These are phyloP conservation scores for Anthonomus grandis DNA, from an alignment of 1,140 invertebrate genomes.

Conservation along the genomic window DNA sequence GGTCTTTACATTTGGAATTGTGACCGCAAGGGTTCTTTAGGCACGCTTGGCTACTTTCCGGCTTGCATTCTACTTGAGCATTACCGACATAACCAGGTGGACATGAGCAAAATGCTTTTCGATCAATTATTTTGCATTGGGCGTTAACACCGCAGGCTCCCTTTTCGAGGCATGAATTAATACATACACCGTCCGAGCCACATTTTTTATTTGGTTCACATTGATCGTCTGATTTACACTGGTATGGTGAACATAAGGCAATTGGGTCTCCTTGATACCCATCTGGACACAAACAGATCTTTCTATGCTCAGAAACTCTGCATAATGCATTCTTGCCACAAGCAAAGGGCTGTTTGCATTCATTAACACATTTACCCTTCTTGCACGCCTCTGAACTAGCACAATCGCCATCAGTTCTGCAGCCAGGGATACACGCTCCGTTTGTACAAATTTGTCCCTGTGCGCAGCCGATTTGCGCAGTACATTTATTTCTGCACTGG, in stretches of 20 bases:
- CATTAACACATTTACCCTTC: slow-evolving; percentile 71
- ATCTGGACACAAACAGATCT: slow-evolving; percentile 82
- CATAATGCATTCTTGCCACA: slow-evolving; percentile 76
- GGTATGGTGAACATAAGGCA: slow-evolving; percentile 68
- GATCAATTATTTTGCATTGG: slow-evolving; percentile 75
- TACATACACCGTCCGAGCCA: slow-evolving; percentile 67
- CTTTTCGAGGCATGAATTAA: slow-evolving; percentile 76
- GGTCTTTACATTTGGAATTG: slow-evolving; percentile 77
- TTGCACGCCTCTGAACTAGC: slow-evolving; percentile 71
- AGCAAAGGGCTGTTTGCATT: slow-evolving; percentile 62
- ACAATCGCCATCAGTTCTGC: slow-evolving; percentile 77
- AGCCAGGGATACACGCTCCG: slow-evolving; percentile 68
- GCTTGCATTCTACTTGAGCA: slow-evolving; percentile 72
- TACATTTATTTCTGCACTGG: slow-evolving; percentile 63
- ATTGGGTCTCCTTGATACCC: slow-evolving; percentile 77
- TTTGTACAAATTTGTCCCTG: slow-evolving; percentile 58
- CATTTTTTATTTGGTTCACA: slow-evolving; percentile 77
- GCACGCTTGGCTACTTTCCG: slow-evolving; percentile 64
- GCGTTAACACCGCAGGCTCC: slow-evolving; percentile 79
- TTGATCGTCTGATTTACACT: slow-evolving; percentile 73
- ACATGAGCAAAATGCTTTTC: slow-evolving; percentile 76
- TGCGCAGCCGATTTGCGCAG: slow-evolving; percentile 46
- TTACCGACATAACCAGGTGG: slow-evolving; percentile 83
- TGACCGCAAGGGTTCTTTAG: slow-evolving; percentile 76
- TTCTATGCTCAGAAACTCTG: slow-evolving; percentile 69